Base-by-base conservation (phyloP, 1,140 invertebrate species). In the Notospermus geniculatus region DNA sequence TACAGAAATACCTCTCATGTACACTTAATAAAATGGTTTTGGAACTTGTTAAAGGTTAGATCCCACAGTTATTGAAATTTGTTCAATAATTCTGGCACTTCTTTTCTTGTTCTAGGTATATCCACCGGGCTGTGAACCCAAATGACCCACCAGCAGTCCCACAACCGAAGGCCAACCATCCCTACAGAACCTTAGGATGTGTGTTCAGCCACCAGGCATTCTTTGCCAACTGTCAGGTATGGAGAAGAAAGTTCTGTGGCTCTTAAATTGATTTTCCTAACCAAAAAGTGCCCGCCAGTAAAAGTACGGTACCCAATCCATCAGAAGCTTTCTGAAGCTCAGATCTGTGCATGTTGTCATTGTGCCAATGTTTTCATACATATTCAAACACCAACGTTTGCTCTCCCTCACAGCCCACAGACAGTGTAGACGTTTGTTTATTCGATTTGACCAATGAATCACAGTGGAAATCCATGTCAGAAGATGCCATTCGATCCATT, bases 181-280 rank as follows among this genome's bases (percentile, higher is more conserved):
- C 77, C 15, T 82, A 81, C 60, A 75, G 72, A 62, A 83, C 80
- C 43, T 66, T 83, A 25, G 80, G 80, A 7, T 80, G 79, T 76
- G 71, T 83, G 2, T 83, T 83, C 63, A 83, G 82, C 65, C 75
- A 83, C 58, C 69, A 70, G 53, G 60, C 59, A 19, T 82, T 83
- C 63, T 83, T 71, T 75, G 82, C 80, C 7, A 83, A 83, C 67
- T 75, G 70, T 60, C 81, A 83, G 76, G 79, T 82, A 71, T 19
- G 32, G 32, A 7, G 32, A 7, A 36, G 4, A 4, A 36, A 36
- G 4, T 36, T 36, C 15, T 36, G 15, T 36, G n/a, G n/a, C n/a
- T 36, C 32, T 7, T 36, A 15, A 36, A 36, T 15, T 15, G 15
- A 15, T 4, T 15, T 7, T 36, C 15, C 32, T 36, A 36, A 4